These are phyloP conservation scores for Aphaenogaster ashmeadi DNA, from an alignment of 1,140 invertebrate species.

Conservation along the genomic window DNA sequence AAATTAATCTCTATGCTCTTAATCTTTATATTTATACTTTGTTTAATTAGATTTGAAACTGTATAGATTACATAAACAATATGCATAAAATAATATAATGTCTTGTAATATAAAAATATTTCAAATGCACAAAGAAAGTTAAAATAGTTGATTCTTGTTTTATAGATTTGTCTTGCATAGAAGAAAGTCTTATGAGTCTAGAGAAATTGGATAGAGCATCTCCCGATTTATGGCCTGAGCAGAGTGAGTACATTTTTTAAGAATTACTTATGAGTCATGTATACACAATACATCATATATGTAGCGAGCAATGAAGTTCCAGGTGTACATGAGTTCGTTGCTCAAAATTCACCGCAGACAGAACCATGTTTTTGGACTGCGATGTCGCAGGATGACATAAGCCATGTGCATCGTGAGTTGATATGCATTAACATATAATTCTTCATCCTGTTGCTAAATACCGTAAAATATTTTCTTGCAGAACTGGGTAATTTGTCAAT, in stretches of 20 bases:
- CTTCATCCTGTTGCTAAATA: constrained; percentile 41
- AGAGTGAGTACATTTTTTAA: constrained; percentile 90
- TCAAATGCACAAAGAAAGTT: background rate
- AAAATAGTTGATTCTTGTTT: constrained; percentile 15
- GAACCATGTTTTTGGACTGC: constrained; percentile 82
- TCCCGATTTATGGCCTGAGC: constrained; percentile 97
- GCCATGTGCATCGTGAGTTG: constrained; percentile 85
- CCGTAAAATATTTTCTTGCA: constrained; percentile 85
- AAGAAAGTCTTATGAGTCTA: constrained; percentile 92
- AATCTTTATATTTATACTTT: background rate
- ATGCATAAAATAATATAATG: background rate
- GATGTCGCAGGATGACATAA: constrained; percentile 84
- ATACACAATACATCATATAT: constrained; percentile 63
- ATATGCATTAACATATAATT: background rate
- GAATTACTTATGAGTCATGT: constrained; percentile 13
- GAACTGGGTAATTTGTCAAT: constrained; percentile 94
- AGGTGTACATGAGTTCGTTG: constrained; percentile 87
- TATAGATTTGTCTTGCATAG: constrained; percentile 87
- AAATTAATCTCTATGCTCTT: background rate
- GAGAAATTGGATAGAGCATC: constrained; percentile 96
- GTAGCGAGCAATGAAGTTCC: constrained; percentile 86
- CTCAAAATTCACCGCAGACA: constrained; percentile 84
- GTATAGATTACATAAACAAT: background rate
- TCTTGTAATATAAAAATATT: constrained; percentile 16
- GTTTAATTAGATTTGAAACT: background rate